Evolutionary conservation across 1,140 invertebrate species (phyloP).

Genomic region (Papilio xuthus): DNA sequence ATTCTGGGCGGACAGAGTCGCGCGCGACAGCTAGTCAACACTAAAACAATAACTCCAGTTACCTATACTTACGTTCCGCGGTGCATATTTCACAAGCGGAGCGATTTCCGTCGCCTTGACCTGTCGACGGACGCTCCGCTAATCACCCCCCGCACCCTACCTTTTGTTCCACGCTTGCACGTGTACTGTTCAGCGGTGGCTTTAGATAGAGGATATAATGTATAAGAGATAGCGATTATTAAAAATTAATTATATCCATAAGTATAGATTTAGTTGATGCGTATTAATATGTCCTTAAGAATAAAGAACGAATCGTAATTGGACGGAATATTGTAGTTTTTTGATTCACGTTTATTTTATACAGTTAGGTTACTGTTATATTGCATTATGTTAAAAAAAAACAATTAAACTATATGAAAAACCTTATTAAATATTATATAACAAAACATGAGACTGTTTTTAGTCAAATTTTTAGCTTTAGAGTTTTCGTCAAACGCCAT

Average conservation of each 20-base stretch:
- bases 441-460: background rate
- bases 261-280: background rate
- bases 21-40: too few relatives aligned
- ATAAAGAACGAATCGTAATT: too few relatives aligned
- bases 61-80: background rate
- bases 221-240: background rate
- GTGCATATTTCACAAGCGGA: slow-evolving; percentile 36
- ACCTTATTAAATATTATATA: background rate
- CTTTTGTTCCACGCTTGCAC: slow-evolving; percentile 27
- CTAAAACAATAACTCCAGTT: background rate
- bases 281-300: too few relatives aligned
- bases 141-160: background rate
- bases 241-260: background rate
- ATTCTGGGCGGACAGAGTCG: too few relatives aligned
- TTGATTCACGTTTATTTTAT: too few relatives aligned
- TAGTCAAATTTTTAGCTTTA: background rate
- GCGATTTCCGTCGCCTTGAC: slow-evolving; percentile 39
- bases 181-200: slow-evolving; percentile 13
- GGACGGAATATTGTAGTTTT: too few relatives aligned
- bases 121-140: slow-evolving; percentile 32
- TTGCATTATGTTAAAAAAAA: too few relatives aligned
- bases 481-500: background rate
- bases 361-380: too few relatives aligned
- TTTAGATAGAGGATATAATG: background rate
- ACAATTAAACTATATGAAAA: background rate